Evolutionary conservation across 2,797 vertebrate species (phyloP), one percentile per base, ranked within the genome.

Genomic region (Novumbra hubbsi): DNA sequence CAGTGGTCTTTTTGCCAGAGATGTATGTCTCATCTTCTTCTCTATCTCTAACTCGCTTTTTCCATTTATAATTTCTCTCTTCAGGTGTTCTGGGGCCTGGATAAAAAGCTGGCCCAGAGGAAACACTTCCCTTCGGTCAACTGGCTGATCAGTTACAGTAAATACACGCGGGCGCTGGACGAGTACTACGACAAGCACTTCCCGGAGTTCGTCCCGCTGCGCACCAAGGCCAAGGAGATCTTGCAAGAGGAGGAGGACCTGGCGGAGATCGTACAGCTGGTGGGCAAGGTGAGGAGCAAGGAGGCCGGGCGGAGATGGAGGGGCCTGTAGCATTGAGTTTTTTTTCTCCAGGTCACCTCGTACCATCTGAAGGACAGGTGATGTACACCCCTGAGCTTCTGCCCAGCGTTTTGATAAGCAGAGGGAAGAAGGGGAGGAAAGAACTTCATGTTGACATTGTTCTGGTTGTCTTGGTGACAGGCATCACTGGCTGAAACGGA

Each of bases 91-190:
- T 99, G 98, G 98, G 98, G 98, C 57, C 89, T 99, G 88, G 98
- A 99, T 92, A 99, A 99, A 91, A 99, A 99, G 85, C 88, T 99
- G 87, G 98, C 98, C 65, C 98, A 99, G 82, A 95, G 98, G 71
- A 99, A 99, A 84, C 98, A 99, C 84, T 99, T 99, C 86, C 98
- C 98, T 0, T 99, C 98, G 14, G 98, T 99, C 16, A 99, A 99
- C 86, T 99, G 98, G 98, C 92, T 99, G 52, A 99, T 99, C 86
- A 99, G 98, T 88, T 99, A 99, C 92, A 99, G 98, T 92, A 99
- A 99, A 80, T 99, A 99, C 88, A 98, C 94, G 0, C 93, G 97
- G 63, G 96, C 98, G 0, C 91, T 99, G 85, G 98, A 99, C 0
- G 98, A 99, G 83, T 95, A 99, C 83, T 99, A 99, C 0, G 98